Conservation (phyloP, 2,888 invertebrate genomes). For the Leucania comma region DNA sequence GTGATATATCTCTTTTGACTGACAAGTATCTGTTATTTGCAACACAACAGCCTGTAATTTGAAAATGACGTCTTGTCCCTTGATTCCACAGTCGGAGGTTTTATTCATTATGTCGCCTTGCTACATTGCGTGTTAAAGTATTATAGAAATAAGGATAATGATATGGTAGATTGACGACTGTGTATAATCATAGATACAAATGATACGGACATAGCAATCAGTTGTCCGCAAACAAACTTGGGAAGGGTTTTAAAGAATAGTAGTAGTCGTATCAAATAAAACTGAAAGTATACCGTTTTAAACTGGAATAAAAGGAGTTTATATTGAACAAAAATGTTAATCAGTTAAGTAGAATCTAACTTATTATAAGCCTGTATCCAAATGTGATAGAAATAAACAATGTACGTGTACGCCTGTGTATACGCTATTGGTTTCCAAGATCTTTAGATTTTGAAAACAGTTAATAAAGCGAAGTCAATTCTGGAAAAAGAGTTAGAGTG, state of each 20-base stretch:
- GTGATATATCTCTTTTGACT: conserved; percentile 5
- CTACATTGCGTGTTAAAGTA: conserved; percentile 40
- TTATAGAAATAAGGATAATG: conserved; percentile 32
- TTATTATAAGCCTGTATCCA: background rate
- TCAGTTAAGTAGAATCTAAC: background rate
- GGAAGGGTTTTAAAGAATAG: conserved; percentile 9
- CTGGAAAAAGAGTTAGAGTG: background rate
- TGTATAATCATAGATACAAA: conserved; percentile 31
- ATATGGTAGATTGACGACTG: conserved; percentile 10
- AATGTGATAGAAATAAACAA: background rate
- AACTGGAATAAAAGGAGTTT: background rate
- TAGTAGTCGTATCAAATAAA: conserved; percentile 18
- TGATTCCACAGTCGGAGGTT: conserved; percentile 16
- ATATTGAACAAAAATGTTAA: conserved; percentile 8
- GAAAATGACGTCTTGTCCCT: conserved; percentile 17
- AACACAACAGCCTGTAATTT: conserved; percentile 18
- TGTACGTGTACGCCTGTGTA: background rate
- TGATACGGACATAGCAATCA: conserved; percentile 11
- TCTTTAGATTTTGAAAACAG: background rate
- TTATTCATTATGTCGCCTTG: conserved; percentile 39
- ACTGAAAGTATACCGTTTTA: conserved; percentile 3
- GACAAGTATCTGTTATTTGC: conserved; percentile 15
- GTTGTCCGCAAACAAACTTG: conserved; percentile 5
- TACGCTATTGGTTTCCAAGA: background rate
- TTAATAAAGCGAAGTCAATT: background rate